phyloP scores from a whole-genome alignment of 1,140 invertebrate species.

The Phocides pigmalion region DNA sequence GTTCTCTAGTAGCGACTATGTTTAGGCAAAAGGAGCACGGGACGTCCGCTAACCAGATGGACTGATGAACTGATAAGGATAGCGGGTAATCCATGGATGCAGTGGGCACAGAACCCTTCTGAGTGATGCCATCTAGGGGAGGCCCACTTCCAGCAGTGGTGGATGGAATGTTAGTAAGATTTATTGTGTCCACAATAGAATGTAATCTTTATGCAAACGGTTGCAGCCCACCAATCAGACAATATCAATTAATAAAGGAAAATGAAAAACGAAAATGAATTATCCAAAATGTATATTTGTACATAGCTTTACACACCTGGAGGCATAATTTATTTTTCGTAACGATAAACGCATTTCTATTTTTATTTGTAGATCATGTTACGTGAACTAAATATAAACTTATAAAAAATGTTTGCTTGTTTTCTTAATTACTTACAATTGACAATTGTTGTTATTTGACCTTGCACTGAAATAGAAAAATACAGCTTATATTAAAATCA shows the following conservation, averaged over 20 bases:
- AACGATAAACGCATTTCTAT: conserved; percentile 55
- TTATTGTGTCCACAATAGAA: too few relatives aligned
- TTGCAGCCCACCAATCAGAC: conserved; percentile 47
- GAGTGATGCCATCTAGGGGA: too few relatives aligned
- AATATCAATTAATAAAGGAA: conserved; percentile 5
- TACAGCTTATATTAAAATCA: too few relatives aligned
- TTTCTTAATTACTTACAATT: conserved; percentile 35
- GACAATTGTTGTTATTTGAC: conserved; percentile 34
- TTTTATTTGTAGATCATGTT: conserved; percentile 61
- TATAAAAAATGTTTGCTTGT: conserved; percentile 38
- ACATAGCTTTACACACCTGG: conserved; percentile 67
- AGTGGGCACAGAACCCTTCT: too few relatives aligned
- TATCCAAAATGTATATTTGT: conserved; percentile 76
- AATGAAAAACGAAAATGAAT: conserved; percentile 39
- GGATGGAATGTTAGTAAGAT: too few relatives aligned
- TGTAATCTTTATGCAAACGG: neutral
- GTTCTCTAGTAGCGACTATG: too few relatives aligned
- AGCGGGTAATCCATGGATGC: too few relatives aligned
- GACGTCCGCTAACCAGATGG: too few relatives aligned
- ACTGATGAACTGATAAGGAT: too few relatives aligned
- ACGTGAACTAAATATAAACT: conserved; percentile 64
- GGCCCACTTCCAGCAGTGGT: too few relatives aligned
- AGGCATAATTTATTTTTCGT: conserved; percentile 75
- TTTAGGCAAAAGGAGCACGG: too few relatives aligned
- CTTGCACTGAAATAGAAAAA: conserved; percentile 52